Evolutionary conservation across 2,113 vertebrate species (phyloP).

Genomic region (Oostethus manadensis): DNA sequence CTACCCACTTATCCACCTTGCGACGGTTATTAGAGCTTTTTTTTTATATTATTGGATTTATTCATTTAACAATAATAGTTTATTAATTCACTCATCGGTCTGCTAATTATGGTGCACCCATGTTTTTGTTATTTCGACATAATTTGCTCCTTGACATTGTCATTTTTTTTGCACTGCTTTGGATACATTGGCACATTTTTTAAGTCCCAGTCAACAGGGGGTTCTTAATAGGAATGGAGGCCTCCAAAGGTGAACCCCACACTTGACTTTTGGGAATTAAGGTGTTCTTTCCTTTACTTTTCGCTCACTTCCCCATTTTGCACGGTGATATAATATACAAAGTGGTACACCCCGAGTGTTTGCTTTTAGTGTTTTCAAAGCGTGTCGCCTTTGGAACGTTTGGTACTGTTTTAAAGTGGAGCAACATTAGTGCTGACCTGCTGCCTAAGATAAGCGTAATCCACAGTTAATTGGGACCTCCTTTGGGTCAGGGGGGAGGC

Average conservation of each 20-base stretch:
- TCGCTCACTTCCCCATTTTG: neutral
- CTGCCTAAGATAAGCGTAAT: conserved; percentile 68
- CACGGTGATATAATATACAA: neutral
- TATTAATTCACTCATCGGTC: too few relatives aligned
- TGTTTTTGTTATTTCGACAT: too few relatives aligned
- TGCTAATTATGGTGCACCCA: too few relatives aligned
- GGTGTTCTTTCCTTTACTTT: neutral
- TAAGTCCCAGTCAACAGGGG: conserved; percentile 12
- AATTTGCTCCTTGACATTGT: too few relatives aligned
- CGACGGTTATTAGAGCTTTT: too few relatives aligned
- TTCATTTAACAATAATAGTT: too few relatives aligned
- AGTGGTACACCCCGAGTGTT: too few relatives aligned
- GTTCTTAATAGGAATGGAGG: conserved; percentile 12
- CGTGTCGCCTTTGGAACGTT: neutral
- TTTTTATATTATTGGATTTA: too few relatives aligned
- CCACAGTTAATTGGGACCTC: conserved; percentile 75
- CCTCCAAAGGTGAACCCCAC: conserved; percentile 18
- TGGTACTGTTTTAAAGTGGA: conserved; percentile 55
- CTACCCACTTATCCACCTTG: too few relatives aligned
- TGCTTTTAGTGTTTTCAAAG: neutral
- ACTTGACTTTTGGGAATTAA: conserved; percentile 19
- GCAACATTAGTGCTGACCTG: conserved; percentile 65
- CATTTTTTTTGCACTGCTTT: too few relatives aligned
- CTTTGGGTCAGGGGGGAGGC: conserved; percentile 55
- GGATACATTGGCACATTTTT: neutral